Evolutionary conservation across 2,888 invertebrate genomes (phyloP).

Genomic region (Plusia festucae): DNA sequence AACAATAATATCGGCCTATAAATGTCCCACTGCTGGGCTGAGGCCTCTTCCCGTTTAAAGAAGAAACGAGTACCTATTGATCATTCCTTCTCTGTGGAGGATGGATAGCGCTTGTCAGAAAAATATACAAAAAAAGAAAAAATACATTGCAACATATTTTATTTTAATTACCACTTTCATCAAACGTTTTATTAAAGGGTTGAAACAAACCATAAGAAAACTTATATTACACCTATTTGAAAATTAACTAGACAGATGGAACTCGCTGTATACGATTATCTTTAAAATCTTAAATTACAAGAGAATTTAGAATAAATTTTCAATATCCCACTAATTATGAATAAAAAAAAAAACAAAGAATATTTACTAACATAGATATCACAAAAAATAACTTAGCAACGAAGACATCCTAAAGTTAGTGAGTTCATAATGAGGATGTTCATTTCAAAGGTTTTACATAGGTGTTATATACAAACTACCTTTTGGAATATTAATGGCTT

Average conservation of each 20-base stretch:
- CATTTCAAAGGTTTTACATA: conserved; percentile 12
- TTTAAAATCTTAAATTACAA: conserved; percentile 47
- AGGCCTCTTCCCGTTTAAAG: no score
- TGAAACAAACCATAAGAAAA: conserved; percentile 75
- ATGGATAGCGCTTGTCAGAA: no score
- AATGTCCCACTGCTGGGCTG: no score
- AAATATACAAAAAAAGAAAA: conserved; percentile 35
- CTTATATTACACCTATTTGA: conserved; percentile 68
- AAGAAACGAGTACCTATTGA: no score
- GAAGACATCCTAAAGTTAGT: conserved; percentile 42
- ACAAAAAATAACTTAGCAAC: conserved; percentile 62
- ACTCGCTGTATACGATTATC: conserved; percentile 53
- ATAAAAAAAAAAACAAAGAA: conserved; percentile 43
- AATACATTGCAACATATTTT: conserved; percentile 78
- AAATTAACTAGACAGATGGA: conserved; percentile 67
- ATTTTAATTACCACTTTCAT: conserved; percentile 81
- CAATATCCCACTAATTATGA: conserved; percentile 39
- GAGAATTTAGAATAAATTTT: conserved; percentile 54
- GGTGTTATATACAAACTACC: conserved; percentile 44
- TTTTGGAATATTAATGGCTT: conserved; percentile 17
- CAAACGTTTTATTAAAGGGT: conserved; percentile 73
- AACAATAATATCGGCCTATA: no score
- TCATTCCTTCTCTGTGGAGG: no score
- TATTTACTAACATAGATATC: conserved; percentile 60
- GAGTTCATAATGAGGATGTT: conserved; percentile 24